Evolutionary conservation across 2,888 invertebrate species (phyloP).

Genomic region (Cheilosia soror): DNA sequence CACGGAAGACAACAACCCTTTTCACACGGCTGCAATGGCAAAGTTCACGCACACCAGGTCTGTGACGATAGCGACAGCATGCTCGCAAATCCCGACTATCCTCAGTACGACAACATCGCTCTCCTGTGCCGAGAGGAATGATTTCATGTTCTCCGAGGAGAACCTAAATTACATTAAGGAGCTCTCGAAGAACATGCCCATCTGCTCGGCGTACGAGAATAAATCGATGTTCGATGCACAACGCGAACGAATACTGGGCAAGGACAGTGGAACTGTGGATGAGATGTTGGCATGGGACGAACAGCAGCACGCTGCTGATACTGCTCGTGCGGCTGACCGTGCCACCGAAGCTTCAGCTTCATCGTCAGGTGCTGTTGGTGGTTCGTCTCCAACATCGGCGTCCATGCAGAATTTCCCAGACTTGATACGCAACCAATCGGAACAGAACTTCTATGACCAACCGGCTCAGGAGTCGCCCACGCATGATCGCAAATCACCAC

Average conservation of each 20-base stretch:
- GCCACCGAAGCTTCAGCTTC: constrained; percentile 8
- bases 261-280: constrained; percentile 78
- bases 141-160: constrained; percentile 82
- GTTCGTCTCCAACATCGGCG: constrained; percentile 48
- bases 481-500: constrained; percentile 35
- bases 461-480: constrained; percentile 39
- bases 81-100: constrained; percentile 62
- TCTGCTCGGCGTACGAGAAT: constrained; percentile 83
- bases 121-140: constrained; percentile 75
- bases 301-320: constrained; percentile 78
- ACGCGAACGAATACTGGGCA: constrained; percentile 75
- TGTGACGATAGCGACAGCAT: constrained; percentile 52
- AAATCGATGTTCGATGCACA: constrained; percentile 82
- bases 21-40: constrained; percentile 34
- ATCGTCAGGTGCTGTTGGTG: not conserved
- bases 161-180: constrained; percentile 83
- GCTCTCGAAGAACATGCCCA: constrained; percentile 83
- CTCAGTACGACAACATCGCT: constrained; percentile 67
- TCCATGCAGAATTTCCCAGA: constrained; percentile 66
- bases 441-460: constrained; percentile 61
- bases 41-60: constrained; percentile 59
- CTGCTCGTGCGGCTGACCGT: constrained; percentile 76
- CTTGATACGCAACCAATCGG: constrained; percentile 67
- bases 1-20: constrained; percentile 48
- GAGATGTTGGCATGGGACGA: constrained; percentile 81